These are phyloP conservation scores for Xestia c-nigrum DNA, from an alignment of 2,888 invertebrate genomes.

Conservation along the genomic window DNA sequence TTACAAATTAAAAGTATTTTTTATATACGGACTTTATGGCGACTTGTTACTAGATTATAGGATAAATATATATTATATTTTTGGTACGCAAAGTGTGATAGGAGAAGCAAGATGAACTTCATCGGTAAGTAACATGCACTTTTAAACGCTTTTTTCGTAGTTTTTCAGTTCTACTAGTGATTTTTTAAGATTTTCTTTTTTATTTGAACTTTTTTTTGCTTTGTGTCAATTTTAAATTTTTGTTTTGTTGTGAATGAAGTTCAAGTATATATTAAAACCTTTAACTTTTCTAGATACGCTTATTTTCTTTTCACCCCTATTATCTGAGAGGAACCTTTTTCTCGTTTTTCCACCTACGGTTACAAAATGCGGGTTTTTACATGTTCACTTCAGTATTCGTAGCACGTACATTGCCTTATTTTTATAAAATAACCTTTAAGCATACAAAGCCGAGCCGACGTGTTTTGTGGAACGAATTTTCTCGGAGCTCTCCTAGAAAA, in stretches of 20 bases:
- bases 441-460: conserved; percentile 17
- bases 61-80: conserved; percentile 66
- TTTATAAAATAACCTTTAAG: conserved; percentile 38
- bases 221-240: not conserved
- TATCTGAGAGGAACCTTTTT: not conserved
- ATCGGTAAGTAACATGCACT: conserved; percentile 81
- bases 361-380: conserved; percentile 39
- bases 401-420: conserved; percentile 26
- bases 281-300: not conserved
- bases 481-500: conserved; percentile 6
- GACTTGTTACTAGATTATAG: conserved; percentile 78
- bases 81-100: conserved; percentile 76
- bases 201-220: not conserved
- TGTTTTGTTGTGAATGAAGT: not conserved
- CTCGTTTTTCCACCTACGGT: conserved; percentile 15
- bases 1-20: conserved; percentile 80
- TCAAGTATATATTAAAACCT: not conserved
- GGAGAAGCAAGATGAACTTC: conserved; percentile 84
- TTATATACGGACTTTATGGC: conserved; percentile 85
- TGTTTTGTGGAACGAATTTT: conserved; percentile 3
- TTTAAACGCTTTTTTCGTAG: conserved; percentile 10
- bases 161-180: not conserved
- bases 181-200: not conserved
- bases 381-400: conserved; percentile 38
- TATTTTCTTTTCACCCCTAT: conserved; percentile 3